A percentile compares a stretch with the other conserved stretches of the same genome.
These are phyloP conservation scores for Hypomesus transpacificus DNA, from an alignment of 2,113 vertebrate species.

Conservation along the genomic window DNA sequence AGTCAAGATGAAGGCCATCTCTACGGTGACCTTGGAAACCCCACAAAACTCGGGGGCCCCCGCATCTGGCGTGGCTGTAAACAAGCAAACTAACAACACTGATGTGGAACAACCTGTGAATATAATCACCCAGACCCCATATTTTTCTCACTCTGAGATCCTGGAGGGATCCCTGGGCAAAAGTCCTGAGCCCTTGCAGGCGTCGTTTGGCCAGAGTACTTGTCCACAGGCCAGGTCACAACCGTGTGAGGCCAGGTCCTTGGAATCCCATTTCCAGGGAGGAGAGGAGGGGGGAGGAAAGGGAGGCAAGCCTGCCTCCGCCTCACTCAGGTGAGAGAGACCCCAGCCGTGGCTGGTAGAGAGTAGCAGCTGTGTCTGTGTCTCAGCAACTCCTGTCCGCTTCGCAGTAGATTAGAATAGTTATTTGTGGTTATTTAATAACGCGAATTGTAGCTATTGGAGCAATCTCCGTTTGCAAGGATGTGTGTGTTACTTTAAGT, in stretches of 20 bases:
- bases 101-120: background rate
- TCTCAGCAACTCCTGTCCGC: background rate
- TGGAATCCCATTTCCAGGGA: constrained; percentile 37
- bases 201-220: constrained; percentile 66
- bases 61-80: background rate
- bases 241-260: constrained; percentile 73
- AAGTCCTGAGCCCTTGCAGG: constrained; percentile 22
- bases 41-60: background rate
- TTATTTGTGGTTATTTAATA: too few relatives aligned
- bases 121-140: background rate
- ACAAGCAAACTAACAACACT: background rate
- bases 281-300: constrained; percentile 46
- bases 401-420: background rate
- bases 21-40: background rate
- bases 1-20: background rate
- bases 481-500: too few relatives aligned
- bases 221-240: constrained; percentile 74
- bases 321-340: constrained; percentile 56
- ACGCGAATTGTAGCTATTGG: too few relatives aligned
- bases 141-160: constrained; percentile 20
- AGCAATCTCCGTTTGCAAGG: too few relatives aligned
- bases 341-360: background rate
- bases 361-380: background rate
- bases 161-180: too few relatives aligned
- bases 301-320: constrained; percentile 54